Evolutionary conservation across 2,797 vertebrate genomes (phyloP).

Genomic region (Luscinia megarhynchos): DNA sequence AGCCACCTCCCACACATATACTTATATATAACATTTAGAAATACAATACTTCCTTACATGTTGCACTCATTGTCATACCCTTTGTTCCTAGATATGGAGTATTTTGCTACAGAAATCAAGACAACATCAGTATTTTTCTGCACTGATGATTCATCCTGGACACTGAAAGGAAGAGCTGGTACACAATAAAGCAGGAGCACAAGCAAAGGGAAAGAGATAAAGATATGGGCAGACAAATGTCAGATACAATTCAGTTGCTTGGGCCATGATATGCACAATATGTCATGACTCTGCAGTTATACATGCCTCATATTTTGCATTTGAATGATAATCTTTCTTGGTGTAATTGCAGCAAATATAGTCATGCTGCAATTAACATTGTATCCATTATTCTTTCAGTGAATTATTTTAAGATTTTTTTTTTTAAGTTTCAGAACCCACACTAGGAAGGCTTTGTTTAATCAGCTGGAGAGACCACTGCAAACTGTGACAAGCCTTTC

Average conservation of each 20-base stretch:
- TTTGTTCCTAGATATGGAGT: neutral
- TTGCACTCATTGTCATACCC: neutral
- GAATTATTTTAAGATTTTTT: neutral
- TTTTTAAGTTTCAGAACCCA: neutral
- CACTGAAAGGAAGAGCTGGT: neutral
- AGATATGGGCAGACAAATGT: slow-evolving; percentile 3
- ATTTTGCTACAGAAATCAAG: slow-evolving; percentile 13
- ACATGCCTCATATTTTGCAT: neutral
- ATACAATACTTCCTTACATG: slow-evolving; percentile 44
- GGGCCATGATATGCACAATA: neutral
- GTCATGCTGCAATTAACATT: neutral
- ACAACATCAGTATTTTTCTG: slow-evolving; percentile 1
- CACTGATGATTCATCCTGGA: neutral
- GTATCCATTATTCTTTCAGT: neutral
- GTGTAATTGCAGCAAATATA: slow-evolving; percentile 9
- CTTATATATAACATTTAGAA: slow-evolving; percentile 44
- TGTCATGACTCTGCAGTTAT: neutral
- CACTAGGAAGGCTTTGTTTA: neutral
- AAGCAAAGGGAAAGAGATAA: slow-evolving; percentile 1
- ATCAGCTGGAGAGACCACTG: neutral
- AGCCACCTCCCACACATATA: slow-evolving; percentile 13
- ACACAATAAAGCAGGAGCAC: neutral
- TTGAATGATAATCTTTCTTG: slow-evolving; percentile 4
- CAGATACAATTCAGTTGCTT: neutral
- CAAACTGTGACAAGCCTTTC: neutral